Evolutionary conservation across 2,888 invertebrate species (phyloP), one percentile per base, ranked within the genome.

Genomic region (Drosophila lacicola): DNA sequence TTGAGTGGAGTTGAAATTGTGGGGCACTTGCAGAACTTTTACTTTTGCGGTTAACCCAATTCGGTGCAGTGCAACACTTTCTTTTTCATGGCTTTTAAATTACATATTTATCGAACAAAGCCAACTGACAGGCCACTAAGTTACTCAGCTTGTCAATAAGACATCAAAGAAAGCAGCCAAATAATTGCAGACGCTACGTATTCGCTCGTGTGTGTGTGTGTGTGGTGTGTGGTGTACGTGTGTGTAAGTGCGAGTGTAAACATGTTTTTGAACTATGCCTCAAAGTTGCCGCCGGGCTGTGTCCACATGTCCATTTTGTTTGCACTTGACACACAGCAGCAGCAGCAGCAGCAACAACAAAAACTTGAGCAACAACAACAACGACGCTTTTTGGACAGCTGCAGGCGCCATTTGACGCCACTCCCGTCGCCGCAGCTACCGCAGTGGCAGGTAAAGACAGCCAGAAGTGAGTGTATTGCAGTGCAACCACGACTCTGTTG

Each of bases 181-280:
- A 53, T 54, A 29, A n/a, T 42, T 63, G 34, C 50, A 50, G 36
- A 42, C 47, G 13, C 39, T n/a, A 21, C 11, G n/a, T 53, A 33
- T 41, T 29, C 9, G 14, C 49, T 11, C 1, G 37, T 36, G 1
- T 49, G 19, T 54, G 10, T 36, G 25, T 42, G 44, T 45, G 60
- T 57, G 44, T 46, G 17, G 44, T 45, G 60, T 57, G 44, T 46
- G 17, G 44, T 45, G 60, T 57, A 46, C 44, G 17, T 17, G 50
- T 53, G 57, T 58, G 46, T 47, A 64, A 63, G 67, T 67, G 79
- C 54, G 77, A 70, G 64, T 80, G 82, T 83, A 84, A 84, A 88
- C 83, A 84, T 84, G 89, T 84, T 84, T 84, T 84, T 81, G 84
- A 88, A 78, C 62, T 81, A 68, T 70, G 78, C 81, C 82, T 78